phyloP scores from a whole-genome alignment of 2,888 invertebrate genomes.

The Hydroisotoma schaefferi region DNA sequence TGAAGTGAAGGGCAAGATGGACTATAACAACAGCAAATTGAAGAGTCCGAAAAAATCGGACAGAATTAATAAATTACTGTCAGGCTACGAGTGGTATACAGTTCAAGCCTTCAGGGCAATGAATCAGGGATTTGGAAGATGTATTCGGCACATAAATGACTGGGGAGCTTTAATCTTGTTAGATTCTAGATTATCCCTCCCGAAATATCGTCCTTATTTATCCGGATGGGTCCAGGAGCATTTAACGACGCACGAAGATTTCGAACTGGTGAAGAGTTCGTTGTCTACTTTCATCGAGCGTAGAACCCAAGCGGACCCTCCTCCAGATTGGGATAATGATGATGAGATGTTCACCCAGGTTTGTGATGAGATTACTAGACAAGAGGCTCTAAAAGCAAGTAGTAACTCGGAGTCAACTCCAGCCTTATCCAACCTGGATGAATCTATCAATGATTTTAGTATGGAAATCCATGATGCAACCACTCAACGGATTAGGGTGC shows the following conservation, averaged over 20 bases:
- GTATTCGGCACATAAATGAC: slow-evolving; percentile 40
- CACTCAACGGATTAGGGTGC: no score
- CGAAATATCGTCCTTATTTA: slow-evolving; percentile 2
- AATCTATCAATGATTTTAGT: no score
- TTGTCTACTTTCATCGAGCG: slow-evolving; percentile 11
- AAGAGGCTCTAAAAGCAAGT: no score
- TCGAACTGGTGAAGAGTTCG: slow-evolving; percentile 2
- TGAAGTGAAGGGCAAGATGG: slow-evolving; percentile 11
- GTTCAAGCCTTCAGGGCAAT: slow-evolving; percentile 40
- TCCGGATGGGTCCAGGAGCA: slow-evolving; percentile 30
- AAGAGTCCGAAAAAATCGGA: neutral
- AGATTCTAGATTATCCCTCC: slow-evolving; percentile 22
- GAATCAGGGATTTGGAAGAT: slow-evolving; percentile 45
- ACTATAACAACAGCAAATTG: slow-evolving; percentile 26
- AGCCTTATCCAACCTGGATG: no score
- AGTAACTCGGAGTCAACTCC: no score
- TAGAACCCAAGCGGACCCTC: neutral
- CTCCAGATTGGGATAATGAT: no score
- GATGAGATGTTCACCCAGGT: no score
- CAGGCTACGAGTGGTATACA: slow-evolving; percentile 37
- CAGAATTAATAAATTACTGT: slow-evolving; percentile 8
- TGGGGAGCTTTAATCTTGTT: slow-evolving; percentile 41
- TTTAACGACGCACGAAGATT: slow-evolving; percentile 8
- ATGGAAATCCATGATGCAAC: no score
- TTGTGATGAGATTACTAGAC: no score